Percentiles rank a stretch among this genome's conserved stretches.
Evolutionary conservation across 2,113 vertebrate species (phyloP).

Genomic region (Sinocyclocheilus rhinocerous): DNA sequence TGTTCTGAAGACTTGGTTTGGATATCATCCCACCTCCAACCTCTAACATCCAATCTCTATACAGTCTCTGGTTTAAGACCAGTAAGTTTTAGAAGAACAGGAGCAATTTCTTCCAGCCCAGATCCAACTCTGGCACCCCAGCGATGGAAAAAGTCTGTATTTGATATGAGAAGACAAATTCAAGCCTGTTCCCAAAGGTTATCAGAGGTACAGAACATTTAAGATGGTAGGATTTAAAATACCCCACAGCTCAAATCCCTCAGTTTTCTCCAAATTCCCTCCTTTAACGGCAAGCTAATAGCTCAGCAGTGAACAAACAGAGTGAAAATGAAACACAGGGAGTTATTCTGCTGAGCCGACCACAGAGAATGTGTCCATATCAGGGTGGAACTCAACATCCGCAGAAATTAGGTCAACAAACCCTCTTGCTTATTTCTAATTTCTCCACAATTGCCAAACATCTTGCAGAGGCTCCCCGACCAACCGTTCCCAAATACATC

Average conservation of each 20-base stretch:
- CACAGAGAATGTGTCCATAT: neutral
- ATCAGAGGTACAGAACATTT: neutral
- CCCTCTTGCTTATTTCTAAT: neutral
- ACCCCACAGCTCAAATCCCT: neutral
- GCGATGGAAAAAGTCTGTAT: neutral
- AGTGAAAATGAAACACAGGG: neutral
- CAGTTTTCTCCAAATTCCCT: neutral
- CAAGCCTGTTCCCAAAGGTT: neutral
- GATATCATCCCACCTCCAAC: neutral
- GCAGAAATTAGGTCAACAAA: conserved; percentile 10
- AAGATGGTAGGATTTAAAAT: conserved; percentile 8
- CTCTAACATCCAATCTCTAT: neutral
- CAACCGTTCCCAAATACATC: conserved; percentile 30
- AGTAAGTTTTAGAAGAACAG: neutral
- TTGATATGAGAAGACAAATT: neutral
- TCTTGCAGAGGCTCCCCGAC: neutral
- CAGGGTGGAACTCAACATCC: conserved; percentile 23
- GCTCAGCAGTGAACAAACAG: neutral
- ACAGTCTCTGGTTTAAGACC: neutral
- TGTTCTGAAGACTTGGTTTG: neutral
- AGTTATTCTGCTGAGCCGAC: neutral
- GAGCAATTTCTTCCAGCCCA: neutral
- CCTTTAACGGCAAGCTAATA: neutral
- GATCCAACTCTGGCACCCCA: neutral
- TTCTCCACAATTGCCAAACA: conserved; percentile 17